These are phyloP conservation scores for Ara ararauna DNA, from an alignment of 2,797 vertebrate genomes.

Conservation along the genomic window DNA sequence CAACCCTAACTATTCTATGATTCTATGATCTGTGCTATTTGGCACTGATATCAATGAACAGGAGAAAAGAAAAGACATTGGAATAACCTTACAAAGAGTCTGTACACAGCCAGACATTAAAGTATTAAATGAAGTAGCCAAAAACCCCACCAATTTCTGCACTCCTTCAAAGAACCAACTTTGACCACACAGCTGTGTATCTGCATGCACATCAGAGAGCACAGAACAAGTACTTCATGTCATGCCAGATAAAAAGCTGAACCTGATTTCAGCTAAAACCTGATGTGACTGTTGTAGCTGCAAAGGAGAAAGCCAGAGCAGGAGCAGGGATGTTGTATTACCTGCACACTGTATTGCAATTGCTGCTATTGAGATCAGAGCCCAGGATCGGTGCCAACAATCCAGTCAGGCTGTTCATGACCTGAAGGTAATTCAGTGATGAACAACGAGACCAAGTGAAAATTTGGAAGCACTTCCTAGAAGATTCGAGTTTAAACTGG, in stretches of 20 bases:
- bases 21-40: background rate
- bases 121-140: background rate
- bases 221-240: background rate
- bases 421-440: background rate
- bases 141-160: background rate
- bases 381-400: background rate
- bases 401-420: background rate
- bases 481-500: background rate
- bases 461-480: background rate
- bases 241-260: background rate
- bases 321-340: background rate
- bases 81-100: background rate
- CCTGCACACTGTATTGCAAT: background rate
- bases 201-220: background rate
- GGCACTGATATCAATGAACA: background rate
- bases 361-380: background rate
- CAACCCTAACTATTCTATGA: too few relatives aligned
- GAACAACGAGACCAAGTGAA: background rate
- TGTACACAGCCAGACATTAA: background rate
- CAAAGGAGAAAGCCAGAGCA: background rate
- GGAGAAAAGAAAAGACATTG: background rate
- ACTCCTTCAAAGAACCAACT: background rate
- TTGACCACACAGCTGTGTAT: fast-evolving
- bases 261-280: background rate
- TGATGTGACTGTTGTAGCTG: background rate